These are phyloP conservation scores for Dermochelys coriacea DNA, from an alignment of 2,797 vertebrate species.

Conservation along the genomic window DNA sequence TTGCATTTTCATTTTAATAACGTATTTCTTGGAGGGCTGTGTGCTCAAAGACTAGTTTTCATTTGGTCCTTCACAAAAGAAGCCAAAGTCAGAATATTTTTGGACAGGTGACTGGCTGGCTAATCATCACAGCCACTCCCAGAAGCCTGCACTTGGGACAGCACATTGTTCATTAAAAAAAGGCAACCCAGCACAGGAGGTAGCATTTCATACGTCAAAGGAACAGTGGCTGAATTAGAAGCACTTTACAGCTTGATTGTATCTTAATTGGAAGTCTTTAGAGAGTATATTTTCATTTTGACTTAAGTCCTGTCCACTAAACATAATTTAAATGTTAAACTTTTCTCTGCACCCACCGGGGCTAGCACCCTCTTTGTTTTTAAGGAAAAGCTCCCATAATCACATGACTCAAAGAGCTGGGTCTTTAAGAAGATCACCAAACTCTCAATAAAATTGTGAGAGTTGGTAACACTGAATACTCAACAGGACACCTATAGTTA, in stretches of 20 bases:
- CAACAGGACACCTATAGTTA: neutral
- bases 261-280: neutral
- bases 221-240: neutral
- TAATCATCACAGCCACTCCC: neutral
- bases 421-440: neutral
- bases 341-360: neutral
- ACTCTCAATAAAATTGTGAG: neutral
- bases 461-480: constrained; percentile 18
- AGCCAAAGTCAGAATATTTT: neutral
- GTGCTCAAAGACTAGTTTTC: neutral
- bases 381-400: neutral
- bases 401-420: neutral
- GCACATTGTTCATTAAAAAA: neutral
- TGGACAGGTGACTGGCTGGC: neutral
- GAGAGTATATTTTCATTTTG: neutral
- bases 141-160: neutral
- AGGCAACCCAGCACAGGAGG: neutral
- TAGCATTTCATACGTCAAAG: neutral
- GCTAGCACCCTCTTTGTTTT: neutral
- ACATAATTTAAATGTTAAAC: constrained; percentile 13
- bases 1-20: neutral
- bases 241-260: neutral
- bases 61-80: neutral
- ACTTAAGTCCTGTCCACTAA: constrained; percentile 23
- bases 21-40: neutral